These are phyloP conservation scores for Nycticryphes semicollaris DNA, from an alignment of 2,113 vertebrate genomes.

Conservation along the genomic window DNA sequence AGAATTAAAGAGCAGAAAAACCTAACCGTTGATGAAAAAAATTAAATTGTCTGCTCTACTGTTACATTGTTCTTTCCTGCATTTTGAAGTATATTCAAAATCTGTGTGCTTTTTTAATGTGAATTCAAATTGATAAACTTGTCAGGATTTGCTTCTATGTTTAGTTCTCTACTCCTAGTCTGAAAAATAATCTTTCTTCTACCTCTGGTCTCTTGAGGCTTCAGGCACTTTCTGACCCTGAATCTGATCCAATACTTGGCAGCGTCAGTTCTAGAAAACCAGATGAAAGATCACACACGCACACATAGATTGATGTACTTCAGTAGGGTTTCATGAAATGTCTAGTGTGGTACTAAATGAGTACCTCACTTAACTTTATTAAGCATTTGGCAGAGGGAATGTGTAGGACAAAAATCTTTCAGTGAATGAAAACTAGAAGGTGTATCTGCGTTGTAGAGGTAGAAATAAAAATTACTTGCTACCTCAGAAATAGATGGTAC, in stretches of 20 bases:
- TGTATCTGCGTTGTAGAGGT: background rate
- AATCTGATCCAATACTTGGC: background rate
- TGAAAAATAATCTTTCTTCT: background rate
- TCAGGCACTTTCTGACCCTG: background rate
- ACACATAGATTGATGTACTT: background rate
- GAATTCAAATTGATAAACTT: background rate
- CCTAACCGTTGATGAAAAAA: background rate
- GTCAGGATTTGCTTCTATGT: background rate
- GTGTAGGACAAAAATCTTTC: background rate
- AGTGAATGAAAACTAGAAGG: background rate
- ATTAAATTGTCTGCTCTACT: background rate
- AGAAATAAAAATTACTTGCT: background rate
- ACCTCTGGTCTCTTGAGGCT: background rate
- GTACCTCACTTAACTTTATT: background rate
- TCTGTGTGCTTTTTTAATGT: background rate
- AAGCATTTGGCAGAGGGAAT: background rate
- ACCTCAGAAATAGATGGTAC: background rate
- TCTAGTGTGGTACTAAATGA: background rate
- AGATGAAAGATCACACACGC: background rate
- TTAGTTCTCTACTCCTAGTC: background rate
- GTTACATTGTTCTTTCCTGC: background rate
- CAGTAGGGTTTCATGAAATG: background rate
- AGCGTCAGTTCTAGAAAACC: background rate
- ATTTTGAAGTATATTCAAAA: background rate
- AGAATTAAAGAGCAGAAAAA: background rate